A percentile compares a stretch with the other conserved stretches of the same genome.
phyloP scores from a whole-genome alignment of 2,888 invertebrate genomes.

The Sinohyriopsis cumingii region DNA sequence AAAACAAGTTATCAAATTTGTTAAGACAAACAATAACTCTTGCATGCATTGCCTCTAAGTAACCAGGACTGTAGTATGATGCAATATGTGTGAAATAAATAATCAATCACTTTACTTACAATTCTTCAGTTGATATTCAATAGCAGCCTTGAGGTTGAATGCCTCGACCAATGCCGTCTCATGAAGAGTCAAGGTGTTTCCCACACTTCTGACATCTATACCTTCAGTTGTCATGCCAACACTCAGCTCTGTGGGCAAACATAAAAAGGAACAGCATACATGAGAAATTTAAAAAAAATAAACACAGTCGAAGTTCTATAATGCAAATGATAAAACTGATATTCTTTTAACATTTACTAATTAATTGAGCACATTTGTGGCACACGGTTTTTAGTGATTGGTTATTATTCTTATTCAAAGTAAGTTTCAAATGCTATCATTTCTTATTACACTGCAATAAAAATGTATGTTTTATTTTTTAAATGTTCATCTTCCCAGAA shows the following conservation, averaged over 20 bases:
- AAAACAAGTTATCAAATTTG: too few relatives aligned
- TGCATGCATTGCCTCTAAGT: too few relatives aligned
- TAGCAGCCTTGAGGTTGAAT: conserved; percentile 97
- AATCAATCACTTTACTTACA: conserved; percentile 72
- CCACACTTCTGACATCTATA: conserved; percentile 89
- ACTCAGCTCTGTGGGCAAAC: conserved; percentile 81
- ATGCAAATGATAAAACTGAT: neutral
- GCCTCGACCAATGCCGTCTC: conserved; percentile 98
- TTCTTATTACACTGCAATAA: too few relatives aligned
- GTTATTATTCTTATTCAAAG: too few relatives aligned
- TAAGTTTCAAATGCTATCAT: neutral
- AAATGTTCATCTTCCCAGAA: too few relatives aligned
- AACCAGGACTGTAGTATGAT: too few relatives aligned
- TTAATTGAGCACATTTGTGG: too few relatives aligned
- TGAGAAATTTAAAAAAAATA: neutral
- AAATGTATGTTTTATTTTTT: too few relatives aligned
- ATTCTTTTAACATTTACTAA: neutral
- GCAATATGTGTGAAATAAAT: neutral
- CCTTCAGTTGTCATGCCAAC: conserved; percentile 96
- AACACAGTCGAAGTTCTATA: neutral
- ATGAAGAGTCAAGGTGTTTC: conserved; percentile 93
- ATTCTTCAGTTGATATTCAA: conserved; percentile 94
- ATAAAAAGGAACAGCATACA: neutral
- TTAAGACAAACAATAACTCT: too few relatives aligned
- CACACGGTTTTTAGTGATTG: too few relatives aligned